Evolutionary conservation across 2,888 invertebrate genomes (phyloP).

Genomic region (Apotomis turbidana): DNA sequence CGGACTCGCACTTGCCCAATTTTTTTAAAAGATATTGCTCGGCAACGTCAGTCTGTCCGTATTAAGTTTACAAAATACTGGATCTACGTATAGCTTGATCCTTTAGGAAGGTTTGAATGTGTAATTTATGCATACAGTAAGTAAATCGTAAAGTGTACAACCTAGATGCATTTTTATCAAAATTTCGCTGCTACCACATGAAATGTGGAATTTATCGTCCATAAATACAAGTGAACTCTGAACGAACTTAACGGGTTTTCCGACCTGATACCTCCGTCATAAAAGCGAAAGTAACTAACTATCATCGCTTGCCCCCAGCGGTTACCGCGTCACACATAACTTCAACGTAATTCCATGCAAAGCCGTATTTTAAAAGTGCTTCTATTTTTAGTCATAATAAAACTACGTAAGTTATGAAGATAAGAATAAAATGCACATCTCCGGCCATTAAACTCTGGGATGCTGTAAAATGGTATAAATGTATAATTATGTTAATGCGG

Average conservation of each 20-base stretch:
- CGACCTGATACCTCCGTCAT: background rate
- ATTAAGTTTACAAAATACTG: too few relatives aligned
- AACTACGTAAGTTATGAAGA: conserved; percentile 43
- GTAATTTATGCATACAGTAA: too few relatives aligned
- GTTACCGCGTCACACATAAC: conserved; percentile 36
- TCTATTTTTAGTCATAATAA: conserved; percentile 43
- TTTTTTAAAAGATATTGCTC: too few relatives aligned
- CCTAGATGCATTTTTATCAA: too few relatives aligned
- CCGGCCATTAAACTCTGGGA: conserved; percentile 50
- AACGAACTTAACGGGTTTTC: conserved; percentile 1
- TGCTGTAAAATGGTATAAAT: conserved; percentile 51
- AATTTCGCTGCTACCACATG: too few relatives aligned
- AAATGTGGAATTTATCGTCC: background rate
- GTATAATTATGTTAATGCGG: conserved; percentile 58
- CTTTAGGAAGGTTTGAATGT: too few relatives aligned
- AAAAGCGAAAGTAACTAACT: conserved; percentile 31
- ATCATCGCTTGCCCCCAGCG: conserved; percentile 10
- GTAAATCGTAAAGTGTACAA: too few relatives aligned
- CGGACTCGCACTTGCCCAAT: too few relatives aligned
- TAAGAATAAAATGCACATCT: conserved; percentile 50
- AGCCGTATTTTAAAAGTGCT: conserved; percentile 34
- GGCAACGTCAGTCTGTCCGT: too few relatives aligned
- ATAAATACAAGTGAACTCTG: background rate
- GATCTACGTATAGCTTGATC: too few relatives aligned
- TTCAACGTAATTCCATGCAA: conserved; percentile 21